These are phyloP conservation scores for Platichthys flesus DNA, from an alignment of 2,113 vertebrate species.

Conservation along the genomic window DNA sequence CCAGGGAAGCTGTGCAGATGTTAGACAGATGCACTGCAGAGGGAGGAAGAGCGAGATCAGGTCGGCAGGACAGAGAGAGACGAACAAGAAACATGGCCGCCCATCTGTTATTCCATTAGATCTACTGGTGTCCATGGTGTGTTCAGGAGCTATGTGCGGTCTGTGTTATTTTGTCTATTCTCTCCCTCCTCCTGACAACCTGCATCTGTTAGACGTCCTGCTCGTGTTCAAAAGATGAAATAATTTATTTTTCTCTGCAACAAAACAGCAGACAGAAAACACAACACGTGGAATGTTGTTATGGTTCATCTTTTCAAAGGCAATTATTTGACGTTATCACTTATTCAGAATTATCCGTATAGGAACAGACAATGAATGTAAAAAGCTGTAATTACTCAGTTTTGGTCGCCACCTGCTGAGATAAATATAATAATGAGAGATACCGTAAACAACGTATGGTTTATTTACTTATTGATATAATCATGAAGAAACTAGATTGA, in stretches of 20 bases:
- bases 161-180: background rate
- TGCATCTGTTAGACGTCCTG: slow-evolving; percentile 12
- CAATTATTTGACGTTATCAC: background rate
- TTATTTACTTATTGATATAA: too few relatives aligned
- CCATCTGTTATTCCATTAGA: slow-evolving; percentile 31
- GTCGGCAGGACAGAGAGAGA: background rate
- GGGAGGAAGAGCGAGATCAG: background rate
- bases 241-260: background rate
- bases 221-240: background rate
- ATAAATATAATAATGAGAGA: too few relatives aligned
- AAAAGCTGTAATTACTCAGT: too few relatives aligned
- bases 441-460: too few relatives aligned
- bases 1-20: slow-evolving; percentile 6
- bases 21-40: slow-evolving; percentile 1
- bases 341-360: too few relatives aligned
- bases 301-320: too few relatives aligned
- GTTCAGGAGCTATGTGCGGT: slow-evolving; percentile 11
- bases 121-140: slow-evolving; percentile 4
- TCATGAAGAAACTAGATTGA: too few relatives aligned
- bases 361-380: too few relatives aligned
- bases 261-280: too few relatives aligned
- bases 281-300: background rate
- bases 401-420: too few relatives aligned
- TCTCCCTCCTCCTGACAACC: background rate
- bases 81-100: slow-evolving; percentile 13